Percentiles rank a stretch among this genome's conserved stretches.
Evolutionary conservation across 2,113 vertebrate genomes (phyloP).

Genomic region (Theropithecus gelada): DNA sequence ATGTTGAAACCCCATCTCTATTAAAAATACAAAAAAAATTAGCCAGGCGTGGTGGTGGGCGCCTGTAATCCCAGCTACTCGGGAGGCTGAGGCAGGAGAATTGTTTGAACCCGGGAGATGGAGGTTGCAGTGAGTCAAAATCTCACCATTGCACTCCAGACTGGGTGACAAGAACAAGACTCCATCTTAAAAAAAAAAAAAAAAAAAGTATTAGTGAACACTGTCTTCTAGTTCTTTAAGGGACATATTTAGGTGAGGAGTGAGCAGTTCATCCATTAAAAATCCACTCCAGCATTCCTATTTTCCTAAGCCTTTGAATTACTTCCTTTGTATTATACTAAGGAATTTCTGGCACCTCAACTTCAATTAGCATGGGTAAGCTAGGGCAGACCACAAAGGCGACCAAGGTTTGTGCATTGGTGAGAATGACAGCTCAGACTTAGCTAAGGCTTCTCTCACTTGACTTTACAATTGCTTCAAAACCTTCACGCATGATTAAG

Average conservation of each 20-base stretch:
- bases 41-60: too few species aligned
- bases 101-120: too few species aligned
- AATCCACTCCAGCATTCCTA: neutral
- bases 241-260: neutral
- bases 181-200: too few species aligned
- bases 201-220: neutral
- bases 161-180: too few species aligned
- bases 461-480: neutral
- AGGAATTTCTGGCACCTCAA: constrained; percentile 50
- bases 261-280: neutral
- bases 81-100: too few species aligned
- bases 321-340: neutral
- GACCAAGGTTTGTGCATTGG: neutral
- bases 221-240: neutral
- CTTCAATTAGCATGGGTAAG: constrained; percentile 9
- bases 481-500: neutral
- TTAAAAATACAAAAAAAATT: too few species aligned
- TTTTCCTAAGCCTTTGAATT: neutral
- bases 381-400: neutral
- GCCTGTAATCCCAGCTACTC: too few species aligned
- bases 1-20: too few species aligned
- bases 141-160: too few species aligned
- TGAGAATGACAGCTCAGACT: neutral
- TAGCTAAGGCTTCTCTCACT: neutral
- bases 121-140: too few species aligned